Percentiles rank a stretch among this genome's conserved stretches.
These are phyloP conservation scores for Pseudomyrmex flavicornis DNA, from an alignment of 1,140 invertebrate genomes.

Conservation along the genomic window DNA sequence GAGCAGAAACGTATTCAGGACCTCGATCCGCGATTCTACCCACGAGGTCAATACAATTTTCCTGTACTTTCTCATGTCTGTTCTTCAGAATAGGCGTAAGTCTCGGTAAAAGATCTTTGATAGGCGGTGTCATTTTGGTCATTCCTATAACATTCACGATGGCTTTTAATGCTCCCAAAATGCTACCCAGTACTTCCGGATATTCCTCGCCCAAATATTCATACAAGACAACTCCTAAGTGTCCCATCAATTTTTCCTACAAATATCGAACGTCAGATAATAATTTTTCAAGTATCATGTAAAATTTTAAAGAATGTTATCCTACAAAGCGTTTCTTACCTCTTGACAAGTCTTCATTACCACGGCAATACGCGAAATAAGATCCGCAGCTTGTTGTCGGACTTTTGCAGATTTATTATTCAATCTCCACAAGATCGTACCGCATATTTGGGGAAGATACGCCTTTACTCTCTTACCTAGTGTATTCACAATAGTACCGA, in stretches of 20 bases:
- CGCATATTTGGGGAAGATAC: conserved; percentile 99
- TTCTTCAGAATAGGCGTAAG: conserved; percentile 99
- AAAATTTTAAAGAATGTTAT: conserved; percentile 39
- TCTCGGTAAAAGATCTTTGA: conserved; percentile 98
- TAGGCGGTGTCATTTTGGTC: conserved; percentile 99
- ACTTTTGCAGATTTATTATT: conserved; percentile 99
- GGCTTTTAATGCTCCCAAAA: conserved; percentile 98
- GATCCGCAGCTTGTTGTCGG: conserved; percentile 99
- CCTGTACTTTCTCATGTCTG: conserved; percentile 95
- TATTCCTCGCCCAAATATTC: conserved; percentile 99
- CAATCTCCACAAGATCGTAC: conserved; percentile 99
- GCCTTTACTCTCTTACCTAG: conserved; percentile 98
- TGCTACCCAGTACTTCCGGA: conserved; percentile 99
- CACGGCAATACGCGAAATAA: conserved; percentile 98
- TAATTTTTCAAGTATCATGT: not conserved
- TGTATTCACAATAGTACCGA: conserved; percentile 99
- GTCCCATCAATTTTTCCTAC: conserved; percentile 99
- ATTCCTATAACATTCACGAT: conserved; percentile 99
- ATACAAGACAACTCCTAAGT: conserved; percentile 99
- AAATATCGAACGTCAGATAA: conserved; percentile 58
- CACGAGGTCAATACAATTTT: conserved; percentile 99
- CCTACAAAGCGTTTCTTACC: conserved; percentile 81
- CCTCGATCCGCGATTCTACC: conserved; percentile 99
- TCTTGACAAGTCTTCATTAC: conserved; percentile 99
- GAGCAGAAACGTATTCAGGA: conserved; percentile 99